Conservation (phyloP, 2,888 invertebrate genomes). For the Amblyteles armatorius region DNA sequence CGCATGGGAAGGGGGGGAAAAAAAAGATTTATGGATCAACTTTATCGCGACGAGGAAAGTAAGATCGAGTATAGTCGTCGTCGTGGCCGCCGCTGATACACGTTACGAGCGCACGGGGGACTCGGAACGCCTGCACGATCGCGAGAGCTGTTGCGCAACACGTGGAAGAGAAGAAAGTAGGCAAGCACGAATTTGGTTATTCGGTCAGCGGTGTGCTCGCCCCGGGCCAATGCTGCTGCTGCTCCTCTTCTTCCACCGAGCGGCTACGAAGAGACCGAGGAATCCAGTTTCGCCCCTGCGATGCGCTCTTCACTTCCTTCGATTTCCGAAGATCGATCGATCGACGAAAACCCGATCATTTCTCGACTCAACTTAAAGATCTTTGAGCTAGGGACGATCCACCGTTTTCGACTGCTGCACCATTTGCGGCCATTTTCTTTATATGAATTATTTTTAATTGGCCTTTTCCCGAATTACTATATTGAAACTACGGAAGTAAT, state of each 20-base stretch:
- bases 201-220: constrained; percentile 80
- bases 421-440: too few relatives aligned
- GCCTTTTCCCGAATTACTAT: too few relatives aligned
- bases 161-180: constrained; percentile 74
- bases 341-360: constrained; percentile 23
- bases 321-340: constrained; percentile 8
- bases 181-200: constrained; percentile 83
- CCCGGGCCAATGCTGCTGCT: constrained; percentile 70
- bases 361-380: background rate
- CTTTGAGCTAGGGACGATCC: background rate
- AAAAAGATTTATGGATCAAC: constrained; percentile 57
- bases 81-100: constrained; percentile 4
- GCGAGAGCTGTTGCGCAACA: constrained; percentile 56
- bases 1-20: background rate
- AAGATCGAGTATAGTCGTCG: constrained; percentile 46
- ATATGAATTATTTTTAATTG: too few relatives aligned
- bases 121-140: constrained; percentile 18
- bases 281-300: constrained; percentile 47
- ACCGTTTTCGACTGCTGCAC: background rate
- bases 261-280: background rate
- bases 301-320: constrained; percentile 19
- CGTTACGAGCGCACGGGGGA: constrained; percentile 25
- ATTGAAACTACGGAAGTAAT: too few relatives aligned
- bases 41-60: constrained; percentile 73
- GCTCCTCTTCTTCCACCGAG: constrained; percentile 1